Evolutionary conservation across 2,888 invertebrate genomes (phyloP), one percentile per base, ranked within the genome.

Genomic region (Dasysyrphus tricinctus): DNA sequence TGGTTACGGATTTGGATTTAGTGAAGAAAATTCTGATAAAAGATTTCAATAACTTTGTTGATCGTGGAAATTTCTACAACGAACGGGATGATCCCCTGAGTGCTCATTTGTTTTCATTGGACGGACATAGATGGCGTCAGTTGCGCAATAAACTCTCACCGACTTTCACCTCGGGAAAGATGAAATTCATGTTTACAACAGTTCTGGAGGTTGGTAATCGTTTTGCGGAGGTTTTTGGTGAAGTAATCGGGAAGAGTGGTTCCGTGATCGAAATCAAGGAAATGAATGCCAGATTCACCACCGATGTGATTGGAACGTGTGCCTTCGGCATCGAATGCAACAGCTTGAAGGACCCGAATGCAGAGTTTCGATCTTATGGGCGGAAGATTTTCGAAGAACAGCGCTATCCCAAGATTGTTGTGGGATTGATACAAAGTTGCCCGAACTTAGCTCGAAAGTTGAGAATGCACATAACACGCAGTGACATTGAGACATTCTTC

Each of bases 121-220:
- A 90, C 0, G 93, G 92, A 5, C 88, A 91, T 1, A 90, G 92
- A 49, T 94, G 94, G 94, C 93, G 92, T 47, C 88, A 89, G 3
- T 85, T 94, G 67, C 88, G 94, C 34, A 86, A 90, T 0, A 93
- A 93, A 65, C 84, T 94, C 2, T 91, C 93, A 4, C 93, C 94
- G 1, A 93, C 93, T 0, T 94, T 94, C 78, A 93, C 93, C 0
- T 92, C 93, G 0, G 93, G 93, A 2, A 94, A 93, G 89, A 93
- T 94, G 90, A 94, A 93, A 82, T 90, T 89, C 11, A 93, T 94
- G 93, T 93, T 93, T 74, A 89, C 89, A 8, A 90, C 91, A 0
- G 88, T 93, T 11, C 80, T 89, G 0, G 86, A 88, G 0, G 92
- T 93, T 0, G 42, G 61, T 9, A 3, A 44, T 12, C 39, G 61